Conservation (phyloP, 2,888 invertebrate genomes). For the Cosmia trapezina region DNA sequence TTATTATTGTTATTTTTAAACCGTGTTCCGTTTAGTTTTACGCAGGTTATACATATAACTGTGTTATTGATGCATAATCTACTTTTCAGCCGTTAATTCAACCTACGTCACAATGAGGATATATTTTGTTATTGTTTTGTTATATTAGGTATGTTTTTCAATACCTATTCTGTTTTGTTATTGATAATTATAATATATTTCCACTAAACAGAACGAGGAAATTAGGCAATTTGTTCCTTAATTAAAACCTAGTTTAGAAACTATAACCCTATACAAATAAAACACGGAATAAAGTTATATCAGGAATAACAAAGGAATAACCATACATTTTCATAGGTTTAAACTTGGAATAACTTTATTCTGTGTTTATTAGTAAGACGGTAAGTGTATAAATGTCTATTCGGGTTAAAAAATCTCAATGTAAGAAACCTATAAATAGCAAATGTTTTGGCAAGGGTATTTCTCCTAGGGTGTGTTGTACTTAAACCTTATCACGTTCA, state of each 20-base stretch:
- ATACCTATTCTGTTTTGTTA: constrained; percentile 1
- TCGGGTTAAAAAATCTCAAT: neutral
- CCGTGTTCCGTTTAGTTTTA: neutral
- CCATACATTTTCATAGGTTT: too few relatives aligned
- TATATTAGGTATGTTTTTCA: too few relatives aligned
- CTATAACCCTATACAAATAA: too few relatives aligned
- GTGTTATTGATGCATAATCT: neutral
- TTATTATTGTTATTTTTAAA: neutral
- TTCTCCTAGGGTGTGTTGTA: neutral
- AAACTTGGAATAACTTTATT: too few relatives aligned
- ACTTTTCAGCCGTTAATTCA: neutral
- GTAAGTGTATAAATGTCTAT: neutral
- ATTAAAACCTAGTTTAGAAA: neutral
- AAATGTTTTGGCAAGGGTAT: neutral
- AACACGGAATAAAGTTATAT: too few relatives aligned
- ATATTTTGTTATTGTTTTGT: too few relatives aligned
- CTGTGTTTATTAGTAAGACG: too few relatives aligned
- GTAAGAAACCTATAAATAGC: neutral
- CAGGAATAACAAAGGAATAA: too few relatives aligned
- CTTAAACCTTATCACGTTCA: neutral
- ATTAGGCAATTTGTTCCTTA: neutral
- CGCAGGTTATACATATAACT: neutral
- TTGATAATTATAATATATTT: neutral
- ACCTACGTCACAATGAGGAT: constrained; percentile 20
- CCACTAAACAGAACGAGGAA: constrained; percentile 6